phyloP scores from a whole-genome alignment of 2,888 invertebrate genomes.

The Andrena haemorrhoa region DNA sequence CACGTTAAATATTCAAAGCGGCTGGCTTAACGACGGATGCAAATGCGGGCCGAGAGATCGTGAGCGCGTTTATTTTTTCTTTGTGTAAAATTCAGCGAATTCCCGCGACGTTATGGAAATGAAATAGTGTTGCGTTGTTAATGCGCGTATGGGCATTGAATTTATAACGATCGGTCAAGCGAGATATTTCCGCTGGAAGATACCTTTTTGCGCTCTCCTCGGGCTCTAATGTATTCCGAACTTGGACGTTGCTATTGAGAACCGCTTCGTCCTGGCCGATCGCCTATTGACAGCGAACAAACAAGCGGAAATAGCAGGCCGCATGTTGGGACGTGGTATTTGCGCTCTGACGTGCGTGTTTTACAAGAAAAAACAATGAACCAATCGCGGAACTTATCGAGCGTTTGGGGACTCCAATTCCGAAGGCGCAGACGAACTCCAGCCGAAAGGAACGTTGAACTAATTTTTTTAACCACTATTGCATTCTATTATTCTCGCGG shows the following conservation, averaged over 20 bases:
- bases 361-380: not conserved
- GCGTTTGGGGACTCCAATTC: not conserved
- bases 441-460: not conserved
- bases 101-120: not conserved
- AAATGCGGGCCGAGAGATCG: no score
- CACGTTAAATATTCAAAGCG: no score
- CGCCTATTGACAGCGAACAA: constrained; percentile 18
- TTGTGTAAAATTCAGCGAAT: not conserved
- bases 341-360: constrained; percentile 2
- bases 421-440: not conserved
- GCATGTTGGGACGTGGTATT: not conserved
- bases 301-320: constrained; percentile 12
- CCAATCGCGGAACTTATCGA: not conserved
- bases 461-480: not conserved
- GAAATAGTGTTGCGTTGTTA: not conserved
- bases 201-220: not conserved
- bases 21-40: no score
- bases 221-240: not conserved
- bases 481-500: not conserved
- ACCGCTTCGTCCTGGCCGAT: not conserved
- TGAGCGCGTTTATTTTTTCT: no score
- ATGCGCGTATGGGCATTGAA: not conserved
- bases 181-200: not conserved
- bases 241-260: constrained; percentile 1
- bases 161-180: not conserved